Evolutionary conservation across 1,140 invertebrate genomes (phyloP).

Genomic region (Drosophila ananassae): DNA sequence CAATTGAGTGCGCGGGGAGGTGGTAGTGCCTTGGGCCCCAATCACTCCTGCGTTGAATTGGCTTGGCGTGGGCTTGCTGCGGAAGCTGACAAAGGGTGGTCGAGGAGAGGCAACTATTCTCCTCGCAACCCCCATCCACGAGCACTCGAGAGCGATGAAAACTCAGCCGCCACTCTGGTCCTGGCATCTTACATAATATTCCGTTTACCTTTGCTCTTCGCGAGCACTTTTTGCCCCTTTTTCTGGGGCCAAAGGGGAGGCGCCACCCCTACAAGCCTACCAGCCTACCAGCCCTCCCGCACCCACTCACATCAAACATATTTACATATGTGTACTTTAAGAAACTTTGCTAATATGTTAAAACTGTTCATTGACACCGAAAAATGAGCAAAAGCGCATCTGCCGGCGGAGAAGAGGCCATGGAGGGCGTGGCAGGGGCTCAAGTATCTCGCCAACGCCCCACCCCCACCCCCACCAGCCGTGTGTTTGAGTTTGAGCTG

Average conservation of each 20-base stretch:
- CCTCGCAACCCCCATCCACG: neutral
- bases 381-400: conserved; percentile 77
- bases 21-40: neutral
- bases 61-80: neutral
- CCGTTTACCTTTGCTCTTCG: conserved; percentile 48
- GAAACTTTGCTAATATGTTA: conserved; percentile 83
- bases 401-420: neutral
- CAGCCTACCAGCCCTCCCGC: neutral
- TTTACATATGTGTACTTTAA: conserved; percentile 80
- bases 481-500: conserved; percentile 60
- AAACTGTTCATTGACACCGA: conserved; percentile 82
- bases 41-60: neutral
- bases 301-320: conserved; percentile 72
- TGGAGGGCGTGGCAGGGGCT: neutral
- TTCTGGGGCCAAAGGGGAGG: neutral
- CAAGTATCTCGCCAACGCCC: neutral
- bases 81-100: neutral
- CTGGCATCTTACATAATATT: conserved; percentile 40
- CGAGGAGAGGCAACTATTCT: no score
- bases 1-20: neutral
- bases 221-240: conserved; percentile 1
- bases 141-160: conserved; percentile 17
- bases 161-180: conserved; percentile 32
- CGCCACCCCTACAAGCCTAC: no score
- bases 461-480: conserved; percentile 1